Evolutionary conservation across 2,888 invertebrate genomes (phyloP), one percentile per base, ranked within the genome.

Genomic region (Stenodema calcarata): DNA sequence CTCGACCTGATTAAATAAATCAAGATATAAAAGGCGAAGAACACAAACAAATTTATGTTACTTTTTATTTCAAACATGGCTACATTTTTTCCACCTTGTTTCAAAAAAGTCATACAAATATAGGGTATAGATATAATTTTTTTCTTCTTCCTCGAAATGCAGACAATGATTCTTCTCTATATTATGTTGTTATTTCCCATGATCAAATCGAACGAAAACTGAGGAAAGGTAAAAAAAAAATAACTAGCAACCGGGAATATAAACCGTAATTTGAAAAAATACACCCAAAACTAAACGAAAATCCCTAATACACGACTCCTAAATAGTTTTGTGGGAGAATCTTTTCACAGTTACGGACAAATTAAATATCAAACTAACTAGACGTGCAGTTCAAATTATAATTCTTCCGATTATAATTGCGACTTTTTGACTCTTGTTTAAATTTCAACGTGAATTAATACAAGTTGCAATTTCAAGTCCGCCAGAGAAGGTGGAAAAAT

Each of bases 21-120:
- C n/a, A n/a, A n/a, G n/a, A n/a, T n/a, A n/a, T n/a, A n/a, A n/a
- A n/a, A n/a, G n/a, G n/a, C n/a, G n/a, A n/a, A n/a, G n/a, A 41
- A 73, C 16, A 73, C 16, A 30, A 73, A 30, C 28, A 70, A 2
- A 35, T 73, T 73, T n/a, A 73, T 35, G 73, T 73, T 73, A 73
- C 73, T 73, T 80, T 80, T 80, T 80, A 80, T 80, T 80, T 80
- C 80, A 80, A 80, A 80, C 42, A 54, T 80, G 80, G 80, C 80
- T 80, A 80, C 80, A 80, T 54, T 80, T 80, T 50, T 80, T 80
- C 80, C 80, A 80, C 50, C 27, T 80, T 54, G 62, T 80, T 80
- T 80, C 62, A 35, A 80, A 80, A 80, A 80, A 80, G 54, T 78
- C 80, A 54, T 80, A 80, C 80, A 80, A 80, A 80, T 80, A 80